Evolutionary conservation across 2,888 invertebrate genomes (phyloP), one percentile per base, ranked within the genome.

Genomic region (Aproaerema taeniolella): DNA sequence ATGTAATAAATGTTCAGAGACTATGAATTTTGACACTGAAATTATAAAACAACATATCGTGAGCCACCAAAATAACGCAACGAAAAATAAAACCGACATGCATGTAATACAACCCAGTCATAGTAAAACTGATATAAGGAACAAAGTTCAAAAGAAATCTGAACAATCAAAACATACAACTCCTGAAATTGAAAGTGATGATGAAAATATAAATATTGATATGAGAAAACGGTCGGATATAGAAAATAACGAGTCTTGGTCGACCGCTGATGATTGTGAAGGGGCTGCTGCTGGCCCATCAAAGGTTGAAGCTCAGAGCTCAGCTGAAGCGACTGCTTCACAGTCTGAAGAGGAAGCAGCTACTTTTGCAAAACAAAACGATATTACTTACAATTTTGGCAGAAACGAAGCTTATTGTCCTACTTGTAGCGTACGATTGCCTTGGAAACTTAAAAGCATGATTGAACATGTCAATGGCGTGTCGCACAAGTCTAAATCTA

Each of bases 391-490:
- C 42, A 56, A 57, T 13, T 13, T 47, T 17, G 40, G 44, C n/a
- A 49, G 45, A 1, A 30, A 39, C 1, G 50, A 49, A 31, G 59
- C 59, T 10, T 58, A 47, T 24, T 67, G 66, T 32, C 50, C 46
- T 11, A 20, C 41, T 10, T 67, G 66, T 45, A 39, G 52, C 25
- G 49, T 51, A 1, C 53, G 43, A 33, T 38, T 67, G 1, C 57
- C 61, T 1, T 55, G 58, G 1, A 45, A 55, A 2, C 13, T 65
- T 1, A 50, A 47, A 7, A 48, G 50, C 12, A 58, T 71, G 55
- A 56, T 56, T 35, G 64, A 69, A 39, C 70, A 71, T 33, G 54
- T 64, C 0, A 17, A 42, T 4, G 70, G 67, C 7, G 47, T 41
- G 6, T 38, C 38, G 1, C 73, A 73, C 37, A 61, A 48, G 24